Conservation (phyloP, 2,888 invertebrate genomes). For the Pelosia muscerda region DNA sequence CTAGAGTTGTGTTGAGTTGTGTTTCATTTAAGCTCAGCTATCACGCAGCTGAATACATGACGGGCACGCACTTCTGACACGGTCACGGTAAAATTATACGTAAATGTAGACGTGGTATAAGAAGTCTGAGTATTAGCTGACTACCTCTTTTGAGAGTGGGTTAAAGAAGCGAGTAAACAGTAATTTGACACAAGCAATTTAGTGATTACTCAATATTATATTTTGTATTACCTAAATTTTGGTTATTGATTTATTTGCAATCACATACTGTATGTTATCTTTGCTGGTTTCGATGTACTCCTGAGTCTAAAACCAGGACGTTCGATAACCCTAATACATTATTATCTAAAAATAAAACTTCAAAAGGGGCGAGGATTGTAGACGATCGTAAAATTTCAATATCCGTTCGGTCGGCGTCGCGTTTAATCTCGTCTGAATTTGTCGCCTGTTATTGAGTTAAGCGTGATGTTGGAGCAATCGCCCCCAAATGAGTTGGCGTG, state of each 20-base stretch:
- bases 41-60: too few species aligned
- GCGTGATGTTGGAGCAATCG: conserved; percentile 44
- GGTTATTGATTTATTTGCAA: background rate
- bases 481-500: conserved; percentile 49
- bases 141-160: too few species aligned
- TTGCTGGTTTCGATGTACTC: background rate
- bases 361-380: conserved; percentile 60
- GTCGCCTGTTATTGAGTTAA: conserved; percentile 61
- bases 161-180: too few species aligned
- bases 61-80: too few species aligned
- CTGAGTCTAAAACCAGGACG: background rate
- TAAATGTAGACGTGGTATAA: too few species aligned
- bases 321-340: conserved; percentile 13
- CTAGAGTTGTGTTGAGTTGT: too few species aligned
- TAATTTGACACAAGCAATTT: too few species aligned
- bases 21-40: too few species aligned
- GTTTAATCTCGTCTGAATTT: conserved; percentile 70
- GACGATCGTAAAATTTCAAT: conserved; percentile 74
- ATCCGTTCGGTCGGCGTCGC: conserved; percentile 63
- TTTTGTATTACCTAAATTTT: too few species aligned
- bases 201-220: too few species aligned
- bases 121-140: too few species aligned
- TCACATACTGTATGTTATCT: background rate
- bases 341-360: conserved; percentile 59
- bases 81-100: too few species aligned